A percentile compares a stretch with the other conserved stretches of the same genome.
phyloP scores from a whole-genome alignment of 2,888 invertebrate species.

The Venusia cambrica region DNA sequence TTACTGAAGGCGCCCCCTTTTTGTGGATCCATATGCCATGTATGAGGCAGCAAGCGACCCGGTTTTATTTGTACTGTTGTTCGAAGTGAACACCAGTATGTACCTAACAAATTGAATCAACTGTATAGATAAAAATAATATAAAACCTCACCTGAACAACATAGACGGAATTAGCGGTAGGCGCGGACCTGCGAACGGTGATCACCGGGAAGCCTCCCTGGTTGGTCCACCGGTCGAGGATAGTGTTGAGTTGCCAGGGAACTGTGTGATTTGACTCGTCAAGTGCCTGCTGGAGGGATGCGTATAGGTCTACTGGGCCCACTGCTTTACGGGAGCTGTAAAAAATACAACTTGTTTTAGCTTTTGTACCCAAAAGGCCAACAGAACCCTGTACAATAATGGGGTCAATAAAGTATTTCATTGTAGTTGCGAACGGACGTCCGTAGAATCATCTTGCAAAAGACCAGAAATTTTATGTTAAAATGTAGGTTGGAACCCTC shows the following conservation, averaged over 20 bases:
- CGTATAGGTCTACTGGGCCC: constrained; percentile 54
- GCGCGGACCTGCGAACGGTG: constrained; percentile 74
- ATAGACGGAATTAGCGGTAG: constrained; percentile 49
- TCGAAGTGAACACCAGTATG: neutral
- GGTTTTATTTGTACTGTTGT: too few species aligned
- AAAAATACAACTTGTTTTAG: too few species aligned
- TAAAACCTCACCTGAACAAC: constrained; percentile 66
- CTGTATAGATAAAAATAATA: too few species aligned
- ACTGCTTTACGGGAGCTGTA: constrained; percentile 54
- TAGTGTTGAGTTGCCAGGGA: constrained; percentile 70
- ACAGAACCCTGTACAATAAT: neutral
- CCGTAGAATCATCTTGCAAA: too few species aligned
- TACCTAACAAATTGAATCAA: too few species aligned
- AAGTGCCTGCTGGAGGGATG: constrained; percentile 45
- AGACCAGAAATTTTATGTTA: too few species aligned
- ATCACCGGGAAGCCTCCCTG: constrained; percentile 89
- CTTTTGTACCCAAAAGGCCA: too few species aligned
- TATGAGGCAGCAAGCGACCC: too few species aligned
- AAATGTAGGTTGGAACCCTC: too few species aligned
- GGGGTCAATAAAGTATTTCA: constrained; percentile 1
- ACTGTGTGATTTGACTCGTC: constrained; percentile 46
- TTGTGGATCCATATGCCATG: too few species aligned
- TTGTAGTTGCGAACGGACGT: too few species aligned
- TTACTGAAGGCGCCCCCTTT: too few species aligned
- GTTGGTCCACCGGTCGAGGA: constrained; percentile 88